phyloP scores from a whole-genome alignment of 2,888 invertebrate species.

The Drosophila bunnanda region DNA sequence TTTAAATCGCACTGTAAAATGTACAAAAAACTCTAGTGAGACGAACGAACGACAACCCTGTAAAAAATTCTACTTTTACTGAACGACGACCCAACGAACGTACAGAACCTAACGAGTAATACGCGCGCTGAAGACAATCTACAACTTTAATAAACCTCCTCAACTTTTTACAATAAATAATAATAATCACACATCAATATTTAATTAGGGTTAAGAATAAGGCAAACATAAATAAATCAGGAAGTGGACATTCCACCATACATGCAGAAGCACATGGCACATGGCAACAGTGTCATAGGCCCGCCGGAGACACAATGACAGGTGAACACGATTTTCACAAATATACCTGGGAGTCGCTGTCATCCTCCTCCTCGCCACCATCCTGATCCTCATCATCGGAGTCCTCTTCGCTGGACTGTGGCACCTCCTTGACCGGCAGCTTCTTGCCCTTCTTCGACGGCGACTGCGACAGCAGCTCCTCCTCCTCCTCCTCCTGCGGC shows the following conservation, averaged over 20 bases:
- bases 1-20: too few species aligned
- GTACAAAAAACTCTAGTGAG: too few species aligned
- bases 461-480: constrained; percentile 32
- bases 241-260: too few species aligned
- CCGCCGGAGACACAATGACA: not conserved
- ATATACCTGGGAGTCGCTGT: constrained; percentile 62
- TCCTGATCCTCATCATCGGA: constrained; percentile 52
- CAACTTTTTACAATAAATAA: too few species aligned
- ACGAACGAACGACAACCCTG: too few species aligned
- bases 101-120: too few species aligned
- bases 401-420: constrained; percentile 57
- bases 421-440: constrained; percentile 36
- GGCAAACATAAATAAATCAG: not conserved
- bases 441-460: constrained; percentile 42
- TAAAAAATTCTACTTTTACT: too few species aligned
- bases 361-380: constrained; percentile 11
- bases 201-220: not conserved
- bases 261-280: constrained; percentile 1
- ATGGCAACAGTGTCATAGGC: constrained; percentile 4
- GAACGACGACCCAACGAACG: too few species aligned
- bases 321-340: not conserved
- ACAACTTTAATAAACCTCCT: too few species aligned
- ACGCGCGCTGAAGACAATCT: too few species aligned
- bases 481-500: constrained; percentile 31
- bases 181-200: too few species aligned